Base-by-base conservation (phyloP, 2,797 vertebrate genomes). In the Lithobates pipiens region DNA sequence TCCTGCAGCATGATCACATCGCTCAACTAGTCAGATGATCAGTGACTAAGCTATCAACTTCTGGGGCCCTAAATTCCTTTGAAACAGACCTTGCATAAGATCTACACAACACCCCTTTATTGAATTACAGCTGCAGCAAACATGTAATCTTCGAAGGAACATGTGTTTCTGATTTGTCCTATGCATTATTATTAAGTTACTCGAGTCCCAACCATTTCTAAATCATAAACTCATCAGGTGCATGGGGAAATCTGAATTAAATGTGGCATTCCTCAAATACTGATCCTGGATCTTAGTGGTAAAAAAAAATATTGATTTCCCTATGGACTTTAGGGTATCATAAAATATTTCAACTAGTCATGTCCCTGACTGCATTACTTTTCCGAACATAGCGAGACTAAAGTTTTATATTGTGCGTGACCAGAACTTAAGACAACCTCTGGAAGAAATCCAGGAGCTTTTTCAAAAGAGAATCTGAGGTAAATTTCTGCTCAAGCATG, bases 391-490 rank as follows among this genome's bases (percentile, higher is more conserved):
- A 54, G 69, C 11, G 15, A 81, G 50, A 73, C 70, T 82, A 21
- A 42, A 42, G 50, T 63, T 34, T 83, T 83, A 67, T 57, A 83
- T 39, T 54, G 82, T 77, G 82, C 74, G 65, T 83, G 82, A 76
- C 82, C 44, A 70, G 76, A 50, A 50, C 57, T 76, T 75, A 67
- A 75, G 73, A 76, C 63, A 13, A 76, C 61, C 61, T 75, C 63
- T 83, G 81, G 81, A 83, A 68, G 10, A 23, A 21, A n/a, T 76
- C 63, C 80, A 82, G 70, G 54, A 57, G 70, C 46, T 21, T 23
- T 84, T 75, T 76, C 82, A 32, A 18, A 36, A 29, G 76, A 61
- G 29, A 71, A 44, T 39, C 32, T 13, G 8, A 36, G 44, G 70
- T 25, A 50, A 65, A 57, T 67, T 46, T 34, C 21, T 83, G 68